These are phyloP conservation scores for Phylloscopus trochiloides DNA, from an alignment of 2,113 vertebrate species.

Conservation along the genomic window DNA sequence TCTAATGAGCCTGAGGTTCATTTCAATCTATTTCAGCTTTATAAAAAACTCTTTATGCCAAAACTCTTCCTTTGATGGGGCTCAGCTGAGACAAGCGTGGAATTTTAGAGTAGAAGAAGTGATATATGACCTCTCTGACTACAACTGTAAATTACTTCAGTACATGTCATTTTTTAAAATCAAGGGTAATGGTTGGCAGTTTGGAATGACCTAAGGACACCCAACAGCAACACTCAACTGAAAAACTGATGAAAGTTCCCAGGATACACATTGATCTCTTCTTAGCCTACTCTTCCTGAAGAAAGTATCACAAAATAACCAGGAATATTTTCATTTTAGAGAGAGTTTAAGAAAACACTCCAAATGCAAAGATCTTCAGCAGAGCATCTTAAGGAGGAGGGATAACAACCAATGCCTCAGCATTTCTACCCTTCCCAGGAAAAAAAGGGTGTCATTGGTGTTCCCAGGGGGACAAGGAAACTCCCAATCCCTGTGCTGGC, in stretches of 20 bases:
- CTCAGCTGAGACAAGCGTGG: background rate
- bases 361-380: background rate
- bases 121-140: background rate
- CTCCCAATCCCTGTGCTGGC: background rate
- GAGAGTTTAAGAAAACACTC: background rate
- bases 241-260: background rate
- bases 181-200: background rate
- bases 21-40: background rate
- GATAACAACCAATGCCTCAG: background rate
- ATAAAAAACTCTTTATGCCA: background rate
- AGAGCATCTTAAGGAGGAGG: background rate
- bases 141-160: background rate
- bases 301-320: background rate
- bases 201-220: background rate
- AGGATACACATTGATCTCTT: fast-evolving
- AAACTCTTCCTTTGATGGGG: background rate
- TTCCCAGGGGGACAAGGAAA: background rate
- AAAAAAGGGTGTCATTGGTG: background rate
- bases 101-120: background rate
- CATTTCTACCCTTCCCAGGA: background rate
- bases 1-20: background rate
- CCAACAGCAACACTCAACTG: background rate
- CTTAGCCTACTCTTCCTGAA: background rate
- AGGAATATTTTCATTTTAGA: background rate
- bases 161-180: background rate